Percentiles rank a stretch among this genome's conserved stretches.
Conservation (phyloP, 2,797 vertebrate genomes). For the Balearica regulorum region DNA sequence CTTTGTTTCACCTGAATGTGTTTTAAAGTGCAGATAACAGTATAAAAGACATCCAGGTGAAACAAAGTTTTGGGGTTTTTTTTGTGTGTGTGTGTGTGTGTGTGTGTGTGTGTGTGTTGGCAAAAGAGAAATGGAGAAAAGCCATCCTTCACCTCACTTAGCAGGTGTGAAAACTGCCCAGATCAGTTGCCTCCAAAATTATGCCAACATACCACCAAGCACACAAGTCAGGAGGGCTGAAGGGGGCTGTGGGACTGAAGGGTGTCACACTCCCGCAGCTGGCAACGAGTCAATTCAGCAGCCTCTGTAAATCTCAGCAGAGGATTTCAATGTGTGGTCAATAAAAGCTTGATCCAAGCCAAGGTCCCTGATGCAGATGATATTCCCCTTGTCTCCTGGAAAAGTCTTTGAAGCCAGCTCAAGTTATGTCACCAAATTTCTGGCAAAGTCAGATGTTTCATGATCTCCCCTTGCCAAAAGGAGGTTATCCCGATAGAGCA, state of each 20-base stretch:
- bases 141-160: not conserved
- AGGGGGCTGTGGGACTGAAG: not conserved
- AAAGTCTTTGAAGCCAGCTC: not conserved
- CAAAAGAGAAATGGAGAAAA: not conserved
- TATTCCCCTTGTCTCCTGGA: not conserved
- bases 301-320: not conserved
- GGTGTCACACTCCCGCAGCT: fast-evolving
- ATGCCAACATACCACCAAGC: not conserved
- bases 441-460: not conserved
- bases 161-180: not conserved
- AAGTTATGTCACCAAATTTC: not conserved
- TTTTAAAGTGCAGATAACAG: not conserved
- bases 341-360: not conserved
- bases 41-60: not conserved
- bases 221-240: not conserved
- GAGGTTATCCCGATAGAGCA: not conserved
- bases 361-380: not conserved
- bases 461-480: not conserved
- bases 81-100: no score
- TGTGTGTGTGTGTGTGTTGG: not conserved
- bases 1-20: not conserved
- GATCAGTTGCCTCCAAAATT: not conserved
- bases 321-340: not conserved
- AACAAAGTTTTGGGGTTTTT: no score
- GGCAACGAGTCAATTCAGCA: not conserved